phyloP scores from a whole-genome alignment of 2,113 vertebrate species.

The Calypte anna region DNA sequence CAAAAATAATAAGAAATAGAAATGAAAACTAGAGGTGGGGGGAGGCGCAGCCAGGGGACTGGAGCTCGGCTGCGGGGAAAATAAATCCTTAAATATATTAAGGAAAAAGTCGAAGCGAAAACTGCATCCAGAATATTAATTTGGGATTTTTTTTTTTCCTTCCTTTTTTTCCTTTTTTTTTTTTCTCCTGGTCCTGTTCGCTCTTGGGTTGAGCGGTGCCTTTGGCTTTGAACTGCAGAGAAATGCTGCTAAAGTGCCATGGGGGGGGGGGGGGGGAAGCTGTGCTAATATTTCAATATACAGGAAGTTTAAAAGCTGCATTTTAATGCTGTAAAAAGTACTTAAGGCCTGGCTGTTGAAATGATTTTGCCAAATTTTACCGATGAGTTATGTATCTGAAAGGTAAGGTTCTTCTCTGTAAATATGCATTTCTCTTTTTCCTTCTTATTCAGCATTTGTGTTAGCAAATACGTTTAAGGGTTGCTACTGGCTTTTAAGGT shows the following conservation, averaged over 20 bases:
- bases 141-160: neutral
- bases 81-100: neutral
- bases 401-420: neutral
- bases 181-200: neutral
- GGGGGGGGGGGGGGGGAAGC: neutral
- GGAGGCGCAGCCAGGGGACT: neutral
- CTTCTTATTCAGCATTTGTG: no score
- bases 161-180: no score
- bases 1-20: neutral
- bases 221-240: neutral
- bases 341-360: constrained; percentile 36
- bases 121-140: neutral
- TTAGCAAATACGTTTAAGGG: neutral
- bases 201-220: neutral
- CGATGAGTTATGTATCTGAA: neutral
- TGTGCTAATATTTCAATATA: constrained; percentile 18
- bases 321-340: constrained; percentile 34
- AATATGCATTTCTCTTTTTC: neutral
- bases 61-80: neutral
- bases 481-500: neutral
- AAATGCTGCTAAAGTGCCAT: neutral
- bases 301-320: constrained; percentile 65
- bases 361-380: neutral
- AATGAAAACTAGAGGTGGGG: neutral
- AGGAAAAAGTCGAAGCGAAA: neutral